Evolutionary conservation across 2,797 vertebrate species (phyloP).

Genomic region (Smutsia temminckii): DNA sequence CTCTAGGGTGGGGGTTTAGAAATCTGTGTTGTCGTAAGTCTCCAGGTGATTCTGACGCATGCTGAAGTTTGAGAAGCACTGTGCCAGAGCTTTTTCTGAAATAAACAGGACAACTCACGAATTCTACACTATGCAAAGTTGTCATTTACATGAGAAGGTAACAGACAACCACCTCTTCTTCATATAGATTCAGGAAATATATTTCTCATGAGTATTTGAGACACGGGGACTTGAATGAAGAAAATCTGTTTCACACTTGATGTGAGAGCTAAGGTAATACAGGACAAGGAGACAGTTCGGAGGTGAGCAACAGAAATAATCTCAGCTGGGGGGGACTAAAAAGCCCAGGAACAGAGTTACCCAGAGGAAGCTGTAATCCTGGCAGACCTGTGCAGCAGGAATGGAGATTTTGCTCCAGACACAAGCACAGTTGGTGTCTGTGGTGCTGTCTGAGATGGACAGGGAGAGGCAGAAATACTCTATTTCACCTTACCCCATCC

Average conservation of each 20-base stretch:
- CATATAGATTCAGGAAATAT: background rate
- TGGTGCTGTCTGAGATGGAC: background rate
- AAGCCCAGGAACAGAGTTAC: background rate
- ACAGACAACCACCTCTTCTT: background rate
- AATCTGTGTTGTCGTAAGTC: background rate
- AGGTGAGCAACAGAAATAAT: no score
- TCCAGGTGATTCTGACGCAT: background rate
- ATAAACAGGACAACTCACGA: background rate
- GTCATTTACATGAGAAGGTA: background rate
- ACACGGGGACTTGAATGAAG: background rate
- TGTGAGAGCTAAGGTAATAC: background rate
- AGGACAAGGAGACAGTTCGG: background rate
- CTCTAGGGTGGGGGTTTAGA: background rate
- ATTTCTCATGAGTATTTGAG: slow-evolving; percentile 14
- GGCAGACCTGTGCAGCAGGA: no score
- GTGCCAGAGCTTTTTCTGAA: background rate
- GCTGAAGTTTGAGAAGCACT: background rate
- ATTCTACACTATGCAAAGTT: background rate
- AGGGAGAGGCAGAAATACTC: background rate
- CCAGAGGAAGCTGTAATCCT: background rate
- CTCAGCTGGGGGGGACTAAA: background rate
- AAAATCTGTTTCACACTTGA: background rate
- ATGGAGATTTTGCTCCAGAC: background rate
- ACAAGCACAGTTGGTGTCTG: background rate
- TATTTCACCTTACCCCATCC: background rate